A percentile compares a stretch with the other conserved stretches of the same genome.
phyloP scores from a whole-genome alignment of 2,113 vertebrate species.

The Rhea americana region DNA sequence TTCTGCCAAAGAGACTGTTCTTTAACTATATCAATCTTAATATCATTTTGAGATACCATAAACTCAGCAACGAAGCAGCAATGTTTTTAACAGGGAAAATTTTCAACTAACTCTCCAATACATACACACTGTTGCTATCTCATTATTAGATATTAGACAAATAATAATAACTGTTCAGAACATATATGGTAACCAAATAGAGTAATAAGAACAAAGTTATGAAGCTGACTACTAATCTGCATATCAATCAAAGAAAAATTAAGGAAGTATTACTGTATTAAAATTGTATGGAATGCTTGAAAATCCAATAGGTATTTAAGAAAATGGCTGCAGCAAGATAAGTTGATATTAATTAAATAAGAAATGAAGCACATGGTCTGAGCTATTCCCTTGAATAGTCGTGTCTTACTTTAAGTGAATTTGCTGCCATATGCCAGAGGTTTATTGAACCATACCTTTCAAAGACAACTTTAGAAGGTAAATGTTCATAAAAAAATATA shows the following conservation, averaged over 20 bases:
- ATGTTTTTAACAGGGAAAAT: not conserved
- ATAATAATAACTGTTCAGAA: not conserved
- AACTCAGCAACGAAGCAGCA: not conserved
- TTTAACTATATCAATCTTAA: not conserved
- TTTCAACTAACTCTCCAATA: not conserved
- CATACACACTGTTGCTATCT: not conserved
- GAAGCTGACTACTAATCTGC: not conserved
- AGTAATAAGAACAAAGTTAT: not conserved
- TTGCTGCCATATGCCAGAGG: not conserved
- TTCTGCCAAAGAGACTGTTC: not conserved
- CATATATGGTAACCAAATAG: not conserved
- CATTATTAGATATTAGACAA: not conserved
- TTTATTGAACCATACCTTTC: not conserved
- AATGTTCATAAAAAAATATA: not conserved
- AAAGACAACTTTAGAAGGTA: not conserved
- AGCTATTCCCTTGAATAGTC: not conserved
- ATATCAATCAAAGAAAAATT: not conserved
- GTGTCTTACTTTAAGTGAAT: not conserved
- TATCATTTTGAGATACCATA: not conserved
- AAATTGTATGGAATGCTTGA: not conserved
- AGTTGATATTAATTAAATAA: not conserved
- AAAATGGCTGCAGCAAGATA: not conserved
- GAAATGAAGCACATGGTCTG: not conserved
- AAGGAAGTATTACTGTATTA: not conserved
- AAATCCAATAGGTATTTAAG: not conserved